Base-by-base conservation (phyloP, 2,888 invertebrate species). In the Polydrusus cervinus region DNA sequence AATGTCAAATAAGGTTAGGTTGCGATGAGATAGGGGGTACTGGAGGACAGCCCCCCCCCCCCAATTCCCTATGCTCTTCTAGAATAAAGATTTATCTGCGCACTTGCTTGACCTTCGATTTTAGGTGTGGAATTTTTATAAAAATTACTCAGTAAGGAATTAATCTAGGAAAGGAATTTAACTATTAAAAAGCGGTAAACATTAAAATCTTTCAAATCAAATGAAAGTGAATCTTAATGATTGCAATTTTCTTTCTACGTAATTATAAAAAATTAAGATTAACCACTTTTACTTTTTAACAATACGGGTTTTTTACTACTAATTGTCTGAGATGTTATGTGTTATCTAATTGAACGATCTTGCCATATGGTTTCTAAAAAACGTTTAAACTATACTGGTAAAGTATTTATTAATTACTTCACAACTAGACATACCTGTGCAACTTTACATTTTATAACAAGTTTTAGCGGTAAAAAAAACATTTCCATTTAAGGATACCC, bases 191-290 rank as follows among this genome's bases (percentile, higher is more conserved):
- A 34, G 40, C 3, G 9, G 9, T 40, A 40, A n/a, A 13, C 6
- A 9, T 43, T n/a, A 43, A 6, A 43, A n/a, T n/a, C n/a, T n/a
- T 10, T 51, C 20, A 8, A 10, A 25, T 25, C 20, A 13, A 51
- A 51, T 51, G 51, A 51, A 51, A 51, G 51, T 51, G 18, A 51
- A 8, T 51, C 25, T 51, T 51, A 51, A 51, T 51, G 6, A 25
- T 20, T 51, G 20, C 51, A 51, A 51, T 51, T 51, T 20, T 18
- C 20, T 51, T 10, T 51, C 51, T 3, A 6, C 51, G 0, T 51
- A 51, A 51, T 9, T 20, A 18, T 1, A 51, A 51, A 51, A 34
- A 51, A 18, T 51, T 51, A 16, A 25, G 16, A 25, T 51, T 20
- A 20, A 51, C 7, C 51, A 51, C 51, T 51, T 51, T 51, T 51